Conservation (phyloP, 2,797 vertebrate species). For the Gymnoscopelus microlampas region DNA sequence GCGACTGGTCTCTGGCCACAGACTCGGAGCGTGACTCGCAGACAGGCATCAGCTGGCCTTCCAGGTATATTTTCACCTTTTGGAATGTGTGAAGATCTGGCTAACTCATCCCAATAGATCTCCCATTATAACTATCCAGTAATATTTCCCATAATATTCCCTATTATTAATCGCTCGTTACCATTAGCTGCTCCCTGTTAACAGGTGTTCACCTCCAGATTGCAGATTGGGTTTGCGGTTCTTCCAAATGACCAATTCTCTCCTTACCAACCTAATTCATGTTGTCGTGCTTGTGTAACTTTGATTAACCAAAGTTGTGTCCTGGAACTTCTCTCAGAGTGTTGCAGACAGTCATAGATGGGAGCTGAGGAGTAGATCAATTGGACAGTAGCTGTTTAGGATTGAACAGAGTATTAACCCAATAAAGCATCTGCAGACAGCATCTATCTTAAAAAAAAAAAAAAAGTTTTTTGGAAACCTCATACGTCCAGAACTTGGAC, state of each 20-base stretch:
- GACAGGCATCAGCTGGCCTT: conserved; percentile 89
- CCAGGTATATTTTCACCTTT: conserved; percentile 83
- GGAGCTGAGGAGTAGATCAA: too few species aligned
- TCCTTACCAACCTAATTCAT: conserved; percentile 16
- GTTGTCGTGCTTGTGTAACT: too few species aligned
- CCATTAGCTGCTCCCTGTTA: conserved; percentile 24
- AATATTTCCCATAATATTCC: conserved; percentile 7
- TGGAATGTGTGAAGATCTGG: conserved; percentile 43
- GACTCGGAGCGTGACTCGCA: conserved; percentile 88
- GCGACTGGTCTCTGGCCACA: conserved; percentile 91
- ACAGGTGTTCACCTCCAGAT: conserved; percentile 13
- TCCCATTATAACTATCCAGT: conserved; percentile 8
- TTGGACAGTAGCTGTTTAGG: too few species aligned
- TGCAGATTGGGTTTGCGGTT: conserved; percentile 10
- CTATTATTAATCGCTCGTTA: conserved; percentile 10
- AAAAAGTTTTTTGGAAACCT: too few species aligned
- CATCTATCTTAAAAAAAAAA: too few species aligned
- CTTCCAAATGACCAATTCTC: conserved; percentile 24
- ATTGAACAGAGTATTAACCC: too few species aligned
- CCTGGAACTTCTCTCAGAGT: too few species aligned
- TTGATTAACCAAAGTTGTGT: too few species aligned
- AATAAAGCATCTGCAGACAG: too few species aligned
- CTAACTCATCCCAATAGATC: conserved; percentile 22
- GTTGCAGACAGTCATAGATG: too few species aligned
- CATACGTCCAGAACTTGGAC: too few species aligned